phyloP scores from a whole-genome alignment of 2,888 invertebrate species.

The Tortricodes alternella region DNA sequence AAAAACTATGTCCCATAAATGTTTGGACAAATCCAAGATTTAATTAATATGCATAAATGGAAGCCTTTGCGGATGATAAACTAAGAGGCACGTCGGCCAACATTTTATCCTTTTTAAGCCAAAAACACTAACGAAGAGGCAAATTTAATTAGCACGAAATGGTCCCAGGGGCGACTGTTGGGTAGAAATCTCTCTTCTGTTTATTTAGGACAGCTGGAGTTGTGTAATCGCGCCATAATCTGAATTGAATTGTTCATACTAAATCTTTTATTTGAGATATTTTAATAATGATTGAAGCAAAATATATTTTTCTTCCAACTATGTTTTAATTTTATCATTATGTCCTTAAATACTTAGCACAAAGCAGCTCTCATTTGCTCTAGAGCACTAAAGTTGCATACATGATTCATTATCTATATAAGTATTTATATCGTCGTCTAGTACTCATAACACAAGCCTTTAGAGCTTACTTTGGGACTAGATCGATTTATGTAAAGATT shows the following conservation, averaged over 20 bases:
- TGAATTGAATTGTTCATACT: slow-evolving; percentile 9
- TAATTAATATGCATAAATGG: not conserved
- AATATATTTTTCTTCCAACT: no score
- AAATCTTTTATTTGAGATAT: not conserved
- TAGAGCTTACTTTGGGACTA: no score
- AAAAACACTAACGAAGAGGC: slow-evolving; percentile 20
- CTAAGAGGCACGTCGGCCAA: slow-evolving; percentile 5
- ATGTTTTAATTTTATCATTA: no score
- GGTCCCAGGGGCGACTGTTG: slow-evolving; percentile 3
- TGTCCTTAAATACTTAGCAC: no score
- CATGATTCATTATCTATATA: no score
- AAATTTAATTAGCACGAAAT: slow-evolving; percentile 27
- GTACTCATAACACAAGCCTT: no score
- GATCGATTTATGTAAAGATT: no score
- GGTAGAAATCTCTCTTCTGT: slow-evolving; percentile 9
- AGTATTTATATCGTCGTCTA: no score
- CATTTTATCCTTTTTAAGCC: slow-evolving; percentile 10
- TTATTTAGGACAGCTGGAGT: slow-evolving; percentile 19
- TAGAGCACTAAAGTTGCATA: no score
- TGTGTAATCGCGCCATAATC: slow-evolving; percentile 20
- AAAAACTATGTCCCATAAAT: not conserved
- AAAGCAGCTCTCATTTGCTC: no score
- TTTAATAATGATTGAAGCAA: not conserved
- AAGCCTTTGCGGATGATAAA: slow-evolving; percentile 1
- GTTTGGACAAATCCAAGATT: not conserved